Base-by-base conservation (phyloP, 2,888 invertebrate genomes). In the Sympetrum striolatum region DNA sequence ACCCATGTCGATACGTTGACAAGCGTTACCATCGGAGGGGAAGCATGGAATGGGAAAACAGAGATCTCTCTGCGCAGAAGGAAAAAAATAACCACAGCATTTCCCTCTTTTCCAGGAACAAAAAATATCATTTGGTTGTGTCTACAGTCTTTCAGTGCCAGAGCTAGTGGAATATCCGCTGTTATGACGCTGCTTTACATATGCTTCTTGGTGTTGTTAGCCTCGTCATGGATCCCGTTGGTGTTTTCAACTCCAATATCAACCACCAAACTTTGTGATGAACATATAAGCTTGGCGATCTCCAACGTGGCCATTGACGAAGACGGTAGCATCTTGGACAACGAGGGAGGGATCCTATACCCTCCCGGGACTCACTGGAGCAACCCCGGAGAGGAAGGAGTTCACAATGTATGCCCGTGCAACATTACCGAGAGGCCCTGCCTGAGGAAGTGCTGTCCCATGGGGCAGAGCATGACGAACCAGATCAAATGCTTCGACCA, bases 401-500 rank as follows among this genome's bases (percentile, higher is more conserved):
- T 82, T 35, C 58, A 37, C 2, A 22, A 35, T 22, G 86, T 58
- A 22, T 86, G 86, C 14, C 86, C 86, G 14, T 86, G 86, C 60
- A 64, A 37, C 37, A 22, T 86, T 18, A n/a, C 35, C 44, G 86
- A 37, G n/a, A 86, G 39, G 60, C 86, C 86, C 14, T 86, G 86
- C 64, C 37, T 86, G 8, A 31, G 86, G 60, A 86, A 86, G 35
- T 86, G 86, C 64, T 86, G 86, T 37, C 86, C 86, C 0, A 60
- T 60, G 60, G 39, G 39, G 35, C 37, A 86, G 86, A n/a, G 37
- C 35, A 35, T 37, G 60, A 60, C 60, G 8, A 37, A 22, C 37
- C 35, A 37, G 14, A n/a, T 6, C 10, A 22, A 86, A 48, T 58
- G 86, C 31, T 14, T 35, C 35, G 58, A 58, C 37, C 37, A 60